Evolutionary conservation across 1,140 invertebrate species (phyloP).

Genomic region (Cyphomyrmex costatus): DNA sequence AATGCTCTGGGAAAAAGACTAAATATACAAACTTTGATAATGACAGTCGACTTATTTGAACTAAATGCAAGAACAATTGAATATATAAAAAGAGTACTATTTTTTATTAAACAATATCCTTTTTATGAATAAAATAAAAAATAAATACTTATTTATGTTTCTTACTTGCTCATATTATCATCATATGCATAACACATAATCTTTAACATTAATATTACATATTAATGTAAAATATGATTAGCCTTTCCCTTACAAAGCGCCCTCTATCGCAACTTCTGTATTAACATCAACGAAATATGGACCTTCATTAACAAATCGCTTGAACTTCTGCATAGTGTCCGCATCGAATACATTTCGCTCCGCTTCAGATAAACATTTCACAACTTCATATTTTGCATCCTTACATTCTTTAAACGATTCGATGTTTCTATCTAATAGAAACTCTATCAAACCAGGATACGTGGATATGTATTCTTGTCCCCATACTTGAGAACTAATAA

Average conservation of each 20-base stretch:
- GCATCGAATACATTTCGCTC: conserved; percentile 89
- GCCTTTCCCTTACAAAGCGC: conserved; percentile 83
- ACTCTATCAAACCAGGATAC: conserved; percentile 91
- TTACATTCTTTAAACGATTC: conserved; percentile 91
- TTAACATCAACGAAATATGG: conserved; percentile 90
- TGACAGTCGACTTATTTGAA: background rate
- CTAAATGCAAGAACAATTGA: conserved; percentile 19
- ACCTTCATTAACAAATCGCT: conserved; percentile 91
- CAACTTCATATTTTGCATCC: conserved; percentile 91
- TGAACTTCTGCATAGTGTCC: conserved; percentile 88
- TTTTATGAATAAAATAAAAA: conserved; percentile 48
- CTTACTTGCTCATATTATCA: conserved; percentile 33
- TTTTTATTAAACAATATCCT: background rate
- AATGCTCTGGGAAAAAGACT: background rate
- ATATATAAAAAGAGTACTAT: background rate
- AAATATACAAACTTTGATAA: background rate
- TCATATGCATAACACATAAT: conserved; percentile 16
- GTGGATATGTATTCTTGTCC: conserved; percentile 89
- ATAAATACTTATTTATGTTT: conserved; percentile 56
- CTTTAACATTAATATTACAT: conserved; percentile 15
- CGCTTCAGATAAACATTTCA: conserved; percentile 89
- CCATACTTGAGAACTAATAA: conserved; percentile 88
- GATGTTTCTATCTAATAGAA: conserved; percentile 90
- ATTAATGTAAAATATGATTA: conserved; percentile 1
- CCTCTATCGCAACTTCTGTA: conserved; percentile 91